Evolutionary conservation across 2,888 invertebrate genomes (phyloP).

Genomic region (Coremacera marginata): DNA sequence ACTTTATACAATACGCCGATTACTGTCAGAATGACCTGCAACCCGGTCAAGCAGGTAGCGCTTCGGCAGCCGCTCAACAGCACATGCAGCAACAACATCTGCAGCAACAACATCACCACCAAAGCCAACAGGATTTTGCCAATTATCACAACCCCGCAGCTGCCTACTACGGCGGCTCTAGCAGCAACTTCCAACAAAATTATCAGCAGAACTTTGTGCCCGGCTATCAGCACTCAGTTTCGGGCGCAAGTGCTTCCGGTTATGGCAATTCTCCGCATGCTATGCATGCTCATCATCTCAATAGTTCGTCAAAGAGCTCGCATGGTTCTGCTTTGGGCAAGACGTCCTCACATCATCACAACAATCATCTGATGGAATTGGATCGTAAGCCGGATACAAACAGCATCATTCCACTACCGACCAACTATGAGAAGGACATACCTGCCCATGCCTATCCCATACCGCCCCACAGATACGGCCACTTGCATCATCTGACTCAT

Average conservation of each 20-base stretch:
- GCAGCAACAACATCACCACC: constrained; percentile 58
- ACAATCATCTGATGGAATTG: constrained; percentile 62
- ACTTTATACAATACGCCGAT: constrained; percentile 69
- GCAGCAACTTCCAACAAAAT: constrained; percentile 65
- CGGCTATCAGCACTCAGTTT: constrained; percentile 63
- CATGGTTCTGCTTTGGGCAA: not conserved
- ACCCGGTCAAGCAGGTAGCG: constrained; percentile 56
- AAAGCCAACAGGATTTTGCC: constrained; percentile 57
- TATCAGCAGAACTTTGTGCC: constrained; percentile 67
- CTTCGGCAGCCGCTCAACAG: constrained; percentile 46
- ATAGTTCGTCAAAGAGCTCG: constrained; percentile 20
- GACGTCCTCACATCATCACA: constrained; percentile 50
- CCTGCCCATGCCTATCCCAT: constrained; percentile 69
- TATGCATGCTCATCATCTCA: constrained; percentile 50
- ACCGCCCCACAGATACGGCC: constrained; percentile 65
- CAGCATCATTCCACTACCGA: constrained; percentile 66
- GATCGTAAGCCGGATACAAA: constrained; percentile 67
- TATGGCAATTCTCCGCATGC: constrained; percentile 56
- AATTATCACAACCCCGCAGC: constrained; percentile 59
- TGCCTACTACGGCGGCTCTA: constrained; percentile 58
- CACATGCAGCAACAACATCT: constrained; percentile 55
- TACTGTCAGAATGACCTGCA: constrained; percentile 68
- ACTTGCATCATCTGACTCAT: constrained; percentile 53
- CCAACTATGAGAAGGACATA: constrained; percentile 69
- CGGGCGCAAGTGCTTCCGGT: constrained; percentile 51